Conservation (phyloP, 64 coral and sea anemone genomes). For the Trachythela sp. region DNA sequence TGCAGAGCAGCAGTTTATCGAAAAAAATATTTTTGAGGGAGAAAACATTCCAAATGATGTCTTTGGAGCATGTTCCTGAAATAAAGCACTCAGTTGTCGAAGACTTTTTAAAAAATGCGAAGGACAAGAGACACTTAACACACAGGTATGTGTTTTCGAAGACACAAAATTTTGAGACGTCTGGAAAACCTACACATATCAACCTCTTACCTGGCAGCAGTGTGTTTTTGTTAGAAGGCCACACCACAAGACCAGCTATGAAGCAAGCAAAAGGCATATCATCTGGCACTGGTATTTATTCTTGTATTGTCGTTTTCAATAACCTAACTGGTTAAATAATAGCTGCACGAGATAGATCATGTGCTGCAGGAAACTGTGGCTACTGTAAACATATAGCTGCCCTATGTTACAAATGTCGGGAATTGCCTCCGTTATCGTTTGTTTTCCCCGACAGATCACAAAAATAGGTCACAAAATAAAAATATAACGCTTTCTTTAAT, state of each 20-base stretch:
- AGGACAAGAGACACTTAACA: slow-evolving; percentile 39
- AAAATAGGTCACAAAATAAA: no score
- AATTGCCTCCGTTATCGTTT: no score
- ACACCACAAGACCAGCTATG: slow-evolving; percentile 60
- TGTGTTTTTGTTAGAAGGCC: slow-evolving; percentile 57
- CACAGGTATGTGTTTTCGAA: slow-evolving; percentile 24
- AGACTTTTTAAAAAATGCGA: slow-evolving; percentile 24
- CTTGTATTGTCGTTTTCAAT: slow-evolving; percentile 39
- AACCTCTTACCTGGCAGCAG: slow-evolving; percentile 27
- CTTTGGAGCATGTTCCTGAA: slow-evolving; percentile 15
- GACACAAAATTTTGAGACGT: slow-evolving; percentile 30
- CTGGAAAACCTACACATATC: slow-evolving; percentile 26
- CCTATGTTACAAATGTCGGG: slow-evolving; percentile 40
- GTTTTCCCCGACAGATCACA: no score
- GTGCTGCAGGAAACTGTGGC: slow-evolving; percentile 40
- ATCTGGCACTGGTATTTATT: slow-evolving; percentile 25
- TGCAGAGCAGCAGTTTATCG: not conserved
- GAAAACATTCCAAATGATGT: not conserved
- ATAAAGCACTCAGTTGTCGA: slow-evolving; percentile 37
- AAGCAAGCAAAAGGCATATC: slow-evolving; percentile 45
- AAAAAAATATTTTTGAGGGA: slow-evolving; percentile 24
- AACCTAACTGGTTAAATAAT: slow-evolving; percentile 50
- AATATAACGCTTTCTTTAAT: no score
- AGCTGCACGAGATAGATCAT: slow-evolving; percentile 44
- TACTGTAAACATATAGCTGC: slow-evolving; percentile 52